Conservation (phyloP, 2,888 invertebrate genomes). For the Mesorhabditis spiculigera region DNA sequence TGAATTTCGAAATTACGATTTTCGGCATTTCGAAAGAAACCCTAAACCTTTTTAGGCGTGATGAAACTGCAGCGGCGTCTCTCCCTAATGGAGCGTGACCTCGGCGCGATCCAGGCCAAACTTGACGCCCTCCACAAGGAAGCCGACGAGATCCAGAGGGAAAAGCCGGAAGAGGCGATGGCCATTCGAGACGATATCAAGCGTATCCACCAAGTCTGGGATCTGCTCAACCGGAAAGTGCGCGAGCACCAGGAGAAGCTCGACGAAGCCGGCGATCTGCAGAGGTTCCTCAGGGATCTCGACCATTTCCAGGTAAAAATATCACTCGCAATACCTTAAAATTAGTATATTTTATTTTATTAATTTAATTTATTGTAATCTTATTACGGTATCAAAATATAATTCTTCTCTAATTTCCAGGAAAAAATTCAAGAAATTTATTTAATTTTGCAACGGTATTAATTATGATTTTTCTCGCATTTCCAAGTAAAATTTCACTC, state of each 20-base stretch:
- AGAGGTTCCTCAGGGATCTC: conserved; percentile 92
- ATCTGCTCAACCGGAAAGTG: conserved; percentile 87
- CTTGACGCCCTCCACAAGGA: conserved; percentile 88
- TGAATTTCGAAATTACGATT: no score
- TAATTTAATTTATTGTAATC: no score
- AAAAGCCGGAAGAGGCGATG: conserved; percentile 84
- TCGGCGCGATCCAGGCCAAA: conserved; percentile 92
- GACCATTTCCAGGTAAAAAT: conserved; percentile 77
- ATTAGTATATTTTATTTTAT: conserved; percentile 64
- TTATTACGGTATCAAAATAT: conserved; percentile 24
- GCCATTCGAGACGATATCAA: conserved; percentile 83
- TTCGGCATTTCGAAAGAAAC: no score
- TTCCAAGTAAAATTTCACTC: no score
- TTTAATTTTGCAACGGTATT: no score
- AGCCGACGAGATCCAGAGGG: conserved; percentile 83
- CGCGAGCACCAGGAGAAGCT: conserved; percentile 96
- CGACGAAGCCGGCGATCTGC: conserved; percentile 96
- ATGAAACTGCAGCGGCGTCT: conserved; percentile 80
- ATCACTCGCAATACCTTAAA: no score
- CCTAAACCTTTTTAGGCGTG: conserved; percentile 65
- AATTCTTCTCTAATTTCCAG: neutral
- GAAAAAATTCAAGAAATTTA: no score
- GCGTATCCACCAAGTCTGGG: conserved; percentile 74
- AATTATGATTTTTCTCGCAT: no score
- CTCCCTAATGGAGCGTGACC: conserved; percentile 95